Evolutionary conservation across 1,140 invertebrate genomes (phyloP).

Genomic region (Drosophila sp.): DNA sequence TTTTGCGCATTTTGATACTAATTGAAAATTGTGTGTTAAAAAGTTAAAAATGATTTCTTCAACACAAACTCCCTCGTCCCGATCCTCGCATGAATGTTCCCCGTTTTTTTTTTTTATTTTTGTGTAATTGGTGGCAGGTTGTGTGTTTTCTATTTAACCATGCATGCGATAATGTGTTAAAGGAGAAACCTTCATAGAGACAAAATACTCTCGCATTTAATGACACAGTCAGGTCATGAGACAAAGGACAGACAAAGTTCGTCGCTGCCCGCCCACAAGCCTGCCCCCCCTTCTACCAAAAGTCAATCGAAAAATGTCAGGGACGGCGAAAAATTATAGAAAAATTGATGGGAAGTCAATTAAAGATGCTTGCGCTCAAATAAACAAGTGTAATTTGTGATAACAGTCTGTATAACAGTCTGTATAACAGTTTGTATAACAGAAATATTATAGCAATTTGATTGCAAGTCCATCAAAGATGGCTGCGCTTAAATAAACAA

Average conservation of each 20-base stretch:
- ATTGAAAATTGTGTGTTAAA: slow-evolving; percentile 34
- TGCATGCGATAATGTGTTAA: slow-evolving; percentile 71
- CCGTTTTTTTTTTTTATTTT: background rate
- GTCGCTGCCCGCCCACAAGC: too few species aligned
- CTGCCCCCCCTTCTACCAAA: background rate
- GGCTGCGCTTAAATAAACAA: too few species aligned
- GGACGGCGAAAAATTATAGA: background rate
- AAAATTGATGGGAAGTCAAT: too few species aligned
- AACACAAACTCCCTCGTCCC: background rate
- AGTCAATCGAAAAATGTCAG: background rate
- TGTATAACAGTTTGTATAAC: too few species aligned
- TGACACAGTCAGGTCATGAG: slow-evolving; percentile 46
- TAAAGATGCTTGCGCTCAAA: too few species aligned
- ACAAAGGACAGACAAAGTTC: slow-evolving; percentile 26
- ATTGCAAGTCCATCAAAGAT: too few species aligned
- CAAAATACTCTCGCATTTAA: slow-evolving; percentile 49
- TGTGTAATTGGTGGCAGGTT: slow-evolving; percentile 66
- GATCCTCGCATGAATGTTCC: background rate
- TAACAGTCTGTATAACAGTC: too few species aligned
- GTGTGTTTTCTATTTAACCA: slow-evolving; percentile 23
- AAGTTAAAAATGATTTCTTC: slow-evolving; percentile 3
- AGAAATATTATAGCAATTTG: too few species aligned
- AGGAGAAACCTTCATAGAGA: slow-evolving; percentile 40
- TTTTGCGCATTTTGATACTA: slow-evolving; percentile 29
- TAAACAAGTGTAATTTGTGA: too few species aligned